Evolutionary conservation across 2,797 vertebrate genomes (phyloP).

Genomic region (Trichosurus vulpecula): DNA sequence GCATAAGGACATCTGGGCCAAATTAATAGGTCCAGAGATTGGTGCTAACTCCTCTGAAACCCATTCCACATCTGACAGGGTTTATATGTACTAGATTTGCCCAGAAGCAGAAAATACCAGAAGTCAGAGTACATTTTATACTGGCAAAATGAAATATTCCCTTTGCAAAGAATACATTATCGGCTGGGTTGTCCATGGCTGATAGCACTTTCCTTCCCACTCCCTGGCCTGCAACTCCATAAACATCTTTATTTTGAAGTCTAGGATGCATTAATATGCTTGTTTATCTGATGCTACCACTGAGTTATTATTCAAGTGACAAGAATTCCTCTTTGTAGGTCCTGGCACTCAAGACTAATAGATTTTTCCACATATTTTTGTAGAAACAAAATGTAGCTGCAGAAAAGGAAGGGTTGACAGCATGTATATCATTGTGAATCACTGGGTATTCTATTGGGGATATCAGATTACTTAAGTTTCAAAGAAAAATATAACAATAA

Average conservation of each 20-base stretch:
- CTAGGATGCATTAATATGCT: slow-evolving; percentile 23
- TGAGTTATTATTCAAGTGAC: slow-evolving; percentile 50
- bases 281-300: slow-evolving; percentile 48
- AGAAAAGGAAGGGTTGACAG: slow-evolving; percentile 56
- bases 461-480: slow-evolving; percentile 75
- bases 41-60: neutral
- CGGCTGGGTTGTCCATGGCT: neutral
- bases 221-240: slow-evolving; percentile 25
- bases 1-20: neutral
- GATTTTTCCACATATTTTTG: slow-evolving; percentile 28
- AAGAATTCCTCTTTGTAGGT: slow-evolving; percentile 22
- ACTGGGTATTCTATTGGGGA: slow-evolving; percentile 68
- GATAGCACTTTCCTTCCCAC: slow-evolving; percentile 16
- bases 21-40: neutral
- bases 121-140: neutral
- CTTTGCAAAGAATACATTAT: slow-evolving; percentile 7
- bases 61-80: neutral
- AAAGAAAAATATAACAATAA: slow-evolving; percentile 76
- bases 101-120: neutral
- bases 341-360: slow-evolving; percentile 48
- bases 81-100: neutral
- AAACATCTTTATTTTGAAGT: slow-evolving; percentile 39
- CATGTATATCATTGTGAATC: slow-evolving; percentile 64
- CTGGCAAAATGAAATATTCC: neutral
- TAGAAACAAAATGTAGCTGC: slow-evolving; percentile 24